phyloP scores from a whole-genome alignment of 1,140 invertebrate genomes.

The Trichonephila inaurata region DNA sequence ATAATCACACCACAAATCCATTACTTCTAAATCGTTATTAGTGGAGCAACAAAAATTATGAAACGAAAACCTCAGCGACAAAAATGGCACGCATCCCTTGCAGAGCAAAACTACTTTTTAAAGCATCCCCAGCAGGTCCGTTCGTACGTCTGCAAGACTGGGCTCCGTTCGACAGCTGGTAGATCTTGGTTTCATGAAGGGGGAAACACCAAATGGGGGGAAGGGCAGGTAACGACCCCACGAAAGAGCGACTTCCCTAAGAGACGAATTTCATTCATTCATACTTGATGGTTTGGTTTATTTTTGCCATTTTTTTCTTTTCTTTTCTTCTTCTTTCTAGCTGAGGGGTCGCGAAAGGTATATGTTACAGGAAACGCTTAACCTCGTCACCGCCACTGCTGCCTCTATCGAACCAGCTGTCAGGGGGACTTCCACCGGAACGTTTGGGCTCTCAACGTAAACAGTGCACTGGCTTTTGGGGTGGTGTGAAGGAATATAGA shows the following conservation, averaged over 20 bases:
- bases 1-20: not conserved
- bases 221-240: slow-evolving; percentile 48
- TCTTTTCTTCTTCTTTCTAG: slow-evolving; percentile 1
- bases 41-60: not conserved
- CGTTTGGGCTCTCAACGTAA: slow-evolving; percentile 47
- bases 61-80: not conserved
- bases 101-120: not conserved
- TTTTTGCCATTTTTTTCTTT: slow-evolving; percentile 26
- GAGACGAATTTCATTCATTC: slow-evolving; percentile 65
- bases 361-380: slow-evolving; percentile 73
- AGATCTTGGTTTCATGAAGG: slow-evolving; percentile 8
- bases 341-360: slow-evolving; percentile 62
- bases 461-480: not conserved
- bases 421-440: slow-evolving; percentile 59
- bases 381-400: slow-evolving; percentile 46
- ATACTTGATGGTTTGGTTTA: slow-evolving; percentile 5
- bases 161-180: slow-evolving; percentile 62
- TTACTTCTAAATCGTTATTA: not conserved
- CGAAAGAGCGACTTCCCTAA: slow-evolving; percentile 35
- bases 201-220: not conserved
- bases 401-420: slow-evolving; percentile 43
- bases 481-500: slow-evolving; percentile 32
- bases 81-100: slow-evolving; percentile 7
- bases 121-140: slow-evolving; percentile 39
- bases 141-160: slow-evolving; percentile 37